These are phyloP conservation scores for Bradypodion pumilum DNA, from an alignment of 2,797 vertebrate genomes.

Conservation along the genomic window DNA sequence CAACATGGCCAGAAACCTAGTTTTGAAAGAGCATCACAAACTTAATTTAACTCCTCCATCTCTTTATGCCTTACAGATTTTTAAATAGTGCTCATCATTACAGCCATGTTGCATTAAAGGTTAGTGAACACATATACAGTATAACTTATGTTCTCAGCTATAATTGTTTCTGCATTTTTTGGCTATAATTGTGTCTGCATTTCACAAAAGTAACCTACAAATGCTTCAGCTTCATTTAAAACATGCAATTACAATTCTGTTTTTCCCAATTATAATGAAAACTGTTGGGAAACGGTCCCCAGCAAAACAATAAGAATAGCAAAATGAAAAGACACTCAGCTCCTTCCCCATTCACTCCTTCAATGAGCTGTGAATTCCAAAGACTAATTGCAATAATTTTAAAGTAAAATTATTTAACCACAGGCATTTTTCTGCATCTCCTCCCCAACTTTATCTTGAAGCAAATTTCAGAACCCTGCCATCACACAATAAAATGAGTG, in stretches of 20 bases:
- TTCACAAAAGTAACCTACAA: slow-evolving; percentile 25
- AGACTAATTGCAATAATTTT: slow-evolving; percentile 32
- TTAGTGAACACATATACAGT: neutral
- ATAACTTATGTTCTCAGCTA: slow-evolving; percentile 26
- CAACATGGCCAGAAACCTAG: neutral
- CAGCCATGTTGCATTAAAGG: neutral
- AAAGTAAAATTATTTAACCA: slow-evolving; percentile 30
- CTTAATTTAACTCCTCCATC: neutral
- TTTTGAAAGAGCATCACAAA: neutral
- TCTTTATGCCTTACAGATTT: slow-evolving; percentile 3
- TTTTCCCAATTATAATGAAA: slow-evolving; percentile 21
- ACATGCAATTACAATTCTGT: slow-evolving; percentile 36
- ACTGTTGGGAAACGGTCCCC: slow-evolving; percentile 46
- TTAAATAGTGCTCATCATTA: slow-evolving; percentile 6
- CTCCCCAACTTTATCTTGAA: neutral
- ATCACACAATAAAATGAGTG: neutral
- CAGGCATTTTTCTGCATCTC: neutral
- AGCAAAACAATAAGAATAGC: slow-evolving; percentile 46
- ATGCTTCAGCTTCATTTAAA: slow-evolving; percentile 47
- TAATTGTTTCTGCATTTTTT: neutral
- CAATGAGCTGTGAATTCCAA: slow-evolving; percentile 48
- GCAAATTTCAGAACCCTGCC: neutral
- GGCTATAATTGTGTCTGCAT: neutral
- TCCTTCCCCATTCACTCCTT: slow-evolving; percentile 32
- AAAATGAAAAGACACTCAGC: neutral